These are phyloP conservation scores for Sipha flava DNA, from an alignment of 1,140 invertebrate genomes.

Conservation along the genomic window DNA sequence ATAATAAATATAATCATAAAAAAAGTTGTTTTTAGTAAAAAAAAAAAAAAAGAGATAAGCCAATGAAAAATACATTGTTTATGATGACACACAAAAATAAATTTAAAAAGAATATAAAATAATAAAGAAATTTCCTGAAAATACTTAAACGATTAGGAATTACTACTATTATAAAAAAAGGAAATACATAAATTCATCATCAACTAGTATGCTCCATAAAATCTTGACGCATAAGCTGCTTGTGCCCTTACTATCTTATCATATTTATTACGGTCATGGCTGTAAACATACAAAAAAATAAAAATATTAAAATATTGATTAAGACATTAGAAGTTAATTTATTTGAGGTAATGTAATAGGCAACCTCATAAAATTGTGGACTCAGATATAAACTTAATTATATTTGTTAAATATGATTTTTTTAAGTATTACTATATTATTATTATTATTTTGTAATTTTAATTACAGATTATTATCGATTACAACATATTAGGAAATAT, in stretches of 20 bases:
- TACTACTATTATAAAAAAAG: background rate
- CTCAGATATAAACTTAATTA: too few relatives aligned
- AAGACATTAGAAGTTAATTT: too few relatives aligned
- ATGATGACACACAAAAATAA: too few relatives aligned
- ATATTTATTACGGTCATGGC: conserved; percentile 95
- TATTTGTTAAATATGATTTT: too few relatives aligned
- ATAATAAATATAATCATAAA: background rate
- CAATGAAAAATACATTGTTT: background rate
- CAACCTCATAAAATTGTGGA: too few relatives aligned
- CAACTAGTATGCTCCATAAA: conserved; percentile 50
- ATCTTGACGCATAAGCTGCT: conserved; percentile 84
- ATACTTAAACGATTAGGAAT: background rate
- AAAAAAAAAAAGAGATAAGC: background rate
- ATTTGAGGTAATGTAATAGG: too few relatives aligned
- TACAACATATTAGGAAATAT: too few relatives aligned
- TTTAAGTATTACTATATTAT: too few relatives aligned
- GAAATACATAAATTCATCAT: background rate
- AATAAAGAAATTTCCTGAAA: background rate
- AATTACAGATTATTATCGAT: too few relatives aligned
- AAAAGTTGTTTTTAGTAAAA: background rate
- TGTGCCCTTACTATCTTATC: conserved; percentile 94
- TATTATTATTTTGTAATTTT: too few relatives aligned
- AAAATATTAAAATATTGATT: background rate
- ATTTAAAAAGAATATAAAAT: background rate
- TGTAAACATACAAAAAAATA: conserved; percentile 50